Percentiles rank a stretch among this genome's conserved stretches.
Evolutionary conservation across 2,888 invertebrate genomes (phyloP).

Genomic region (Pristionchus mayeri): DNA sequence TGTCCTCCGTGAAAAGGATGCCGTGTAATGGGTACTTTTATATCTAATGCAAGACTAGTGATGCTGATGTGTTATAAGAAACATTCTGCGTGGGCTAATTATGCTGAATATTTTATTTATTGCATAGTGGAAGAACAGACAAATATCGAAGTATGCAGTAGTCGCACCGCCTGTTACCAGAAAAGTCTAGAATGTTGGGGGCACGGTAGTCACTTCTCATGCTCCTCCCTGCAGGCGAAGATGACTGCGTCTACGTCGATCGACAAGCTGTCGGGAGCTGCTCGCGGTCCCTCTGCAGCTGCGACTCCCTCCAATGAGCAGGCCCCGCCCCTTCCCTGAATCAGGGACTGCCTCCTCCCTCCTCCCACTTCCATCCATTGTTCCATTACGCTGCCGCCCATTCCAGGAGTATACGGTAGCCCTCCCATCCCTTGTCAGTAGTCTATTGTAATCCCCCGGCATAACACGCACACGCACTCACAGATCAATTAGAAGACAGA

Average conservation of each 20-base stretch:
- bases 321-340: slow-evolving; percentile 40
- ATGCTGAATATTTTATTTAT: too few species aligned
- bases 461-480: not conserved
- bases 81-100: too few species aligned
- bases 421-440: not conserved
- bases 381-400: not conserved
- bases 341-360: too few species aligned
- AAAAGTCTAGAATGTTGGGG: too few species aligned
- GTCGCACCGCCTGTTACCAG: too few species aligned
- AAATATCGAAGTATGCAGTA: too few species aligned
- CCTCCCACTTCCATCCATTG: not conserved
- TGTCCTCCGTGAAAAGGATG: too few species aligned
- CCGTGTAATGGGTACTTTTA: too few species aligned
- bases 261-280: slow-evolving; percentile 73
- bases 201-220: not conserved
- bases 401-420: slow-evolving; percentile 27
- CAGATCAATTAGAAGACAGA: slow-evolving; percentile 9
- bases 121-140: too few species aligned
- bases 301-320: slow-evolving; percentile 52
- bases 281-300: slow-evolving; percentile 53
- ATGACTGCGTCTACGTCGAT: slow-evolving; percentile 76
- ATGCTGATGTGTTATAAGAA: too few species aligned
- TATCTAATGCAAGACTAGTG: too few species aligned
- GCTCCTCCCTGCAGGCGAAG: slow-evolving; percentile 67
- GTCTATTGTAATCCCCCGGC: slow-evolving; percentile 11